Percentiles rank a stretch among this genome's conserved stretches.
Evolutionary conservation across 2,797 vertebrate genomes (phyloP).

Genomic region (Neosalanx taihuensis): DNA sequence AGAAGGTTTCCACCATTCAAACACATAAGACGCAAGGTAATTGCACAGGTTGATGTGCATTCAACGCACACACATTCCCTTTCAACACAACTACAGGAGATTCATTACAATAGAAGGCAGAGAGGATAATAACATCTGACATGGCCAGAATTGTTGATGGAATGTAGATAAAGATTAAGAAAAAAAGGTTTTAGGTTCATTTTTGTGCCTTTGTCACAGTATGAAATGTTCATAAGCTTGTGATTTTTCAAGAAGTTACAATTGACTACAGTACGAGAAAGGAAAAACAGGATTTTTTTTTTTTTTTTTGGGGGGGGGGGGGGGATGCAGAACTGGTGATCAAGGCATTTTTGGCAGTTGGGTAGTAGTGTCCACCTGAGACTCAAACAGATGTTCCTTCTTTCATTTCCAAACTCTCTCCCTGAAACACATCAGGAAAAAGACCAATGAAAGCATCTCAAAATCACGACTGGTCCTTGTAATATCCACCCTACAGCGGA

Average conservation of each 20-base stretch:
- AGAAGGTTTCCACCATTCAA: constrained; percentile 68
- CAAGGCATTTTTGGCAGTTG: constrained; percentile 93
- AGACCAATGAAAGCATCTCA: neutral
- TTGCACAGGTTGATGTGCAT: constrained; percentile 82
- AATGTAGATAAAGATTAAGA: constrained; percentile 68
- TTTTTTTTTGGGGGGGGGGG: constrained; percentile 34
- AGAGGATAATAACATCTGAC: constrained; percentile 63
- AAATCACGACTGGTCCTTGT: no score
- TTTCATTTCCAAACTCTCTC: constrained; percentile 75
- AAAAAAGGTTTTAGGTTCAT: constrained; percentile 66
- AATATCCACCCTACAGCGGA: neutral
- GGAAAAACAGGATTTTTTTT: constrained; percentile 63
- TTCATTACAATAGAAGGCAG: constrained; percentile 64
- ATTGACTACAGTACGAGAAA: constrained; percentile 80
- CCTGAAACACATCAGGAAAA: constrained; percentile 66
- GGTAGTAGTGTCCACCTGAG: constrained; percentile 66
- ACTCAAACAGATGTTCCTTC: constrained; percentile 93
- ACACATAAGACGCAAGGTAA: constrained; percentile 65
- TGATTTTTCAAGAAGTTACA: constrained; percentile 66
- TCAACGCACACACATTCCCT: constrained; percentile 75
- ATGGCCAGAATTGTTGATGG: constrained; percentile 65
- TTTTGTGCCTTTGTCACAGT: constrained; percentile 56
- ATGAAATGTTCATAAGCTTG: constrained; percentile 74
- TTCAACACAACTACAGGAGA: constrained; percentile 78
- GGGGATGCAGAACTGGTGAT: constrained; percentile 83